Conservation (phyloP, 2,797 vertebrate species). For the Melopsittacus undulatus region DNA sequence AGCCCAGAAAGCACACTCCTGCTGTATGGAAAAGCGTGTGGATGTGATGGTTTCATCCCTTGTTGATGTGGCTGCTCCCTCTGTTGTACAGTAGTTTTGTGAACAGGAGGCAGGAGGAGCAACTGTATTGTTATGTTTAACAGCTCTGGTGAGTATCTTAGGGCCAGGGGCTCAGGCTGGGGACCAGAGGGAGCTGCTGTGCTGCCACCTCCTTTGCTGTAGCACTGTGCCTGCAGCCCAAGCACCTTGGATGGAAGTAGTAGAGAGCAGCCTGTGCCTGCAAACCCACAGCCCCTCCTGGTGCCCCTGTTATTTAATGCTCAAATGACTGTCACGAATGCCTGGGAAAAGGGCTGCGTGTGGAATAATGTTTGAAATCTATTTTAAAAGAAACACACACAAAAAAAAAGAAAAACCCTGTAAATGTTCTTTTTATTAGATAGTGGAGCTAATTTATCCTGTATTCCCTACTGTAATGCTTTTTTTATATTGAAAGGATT, state of each 20-base stretch:
- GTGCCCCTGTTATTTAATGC: slow-evolving; percentile 17
- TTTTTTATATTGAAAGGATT: slow-evolving; percentile 75
- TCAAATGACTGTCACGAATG: slow-evolving; percentile 22
- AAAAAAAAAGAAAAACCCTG: background rate
- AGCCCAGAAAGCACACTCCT: background rate
- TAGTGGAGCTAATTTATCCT: slow-evolving; percentile 77
- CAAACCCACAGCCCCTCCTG: background rate
- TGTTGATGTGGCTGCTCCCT: background rate
- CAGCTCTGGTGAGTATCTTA: background rate
- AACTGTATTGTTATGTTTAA: background rate
- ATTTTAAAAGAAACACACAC: slow-evolving; percentile 68
- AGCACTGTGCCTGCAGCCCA: background rate
- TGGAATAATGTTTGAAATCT: slow-evolving; percentile 65
- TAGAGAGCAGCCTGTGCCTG: background rate
- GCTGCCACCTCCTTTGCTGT: background rate
- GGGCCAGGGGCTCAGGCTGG: background rate
- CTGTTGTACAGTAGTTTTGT: slow-evolving; percentile 5
- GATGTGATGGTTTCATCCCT: background rate
- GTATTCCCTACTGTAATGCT: slow-evolving; percentile 68
- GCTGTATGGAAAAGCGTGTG: background rate
- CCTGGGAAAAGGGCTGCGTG: slow-evolving; percentile 39
- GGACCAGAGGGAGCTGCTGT: background rate
- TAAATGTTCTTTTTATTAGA: slow-evolving; percentile 71
- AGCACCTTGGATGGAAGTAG: background rate
- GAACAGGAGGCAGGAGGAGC: slow-evolving; percentile 5